These are phyloP conservation scores for Drosophila ironensis DNA, from an alignment of 1,140 invertebrate genomes.

Conservation along the genomic window DNA sequence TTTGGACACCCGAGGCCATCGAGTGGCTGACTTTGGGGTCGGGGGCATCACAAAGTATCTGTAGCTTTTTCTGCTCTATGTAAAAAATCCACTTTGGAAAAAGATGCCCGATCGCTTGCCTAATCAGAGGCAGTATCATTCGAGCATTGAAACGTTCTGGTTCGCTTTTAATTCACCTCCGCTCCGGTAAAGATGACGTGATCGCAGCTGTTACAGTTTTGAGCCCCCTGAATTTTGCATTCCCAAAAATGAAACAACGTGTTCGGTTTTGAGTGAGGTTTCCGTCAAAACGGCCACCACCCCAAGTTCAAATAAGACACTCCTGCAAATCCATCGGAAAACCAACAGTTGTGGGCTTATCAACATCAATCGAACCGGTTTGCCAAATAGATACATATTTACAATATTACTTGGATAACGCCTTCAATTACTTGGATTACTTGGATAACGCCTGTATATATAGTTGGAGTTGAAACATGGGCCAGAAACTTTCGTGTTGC, in stretches of 20 bases:
- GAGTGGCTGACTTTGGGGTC: slow-evolving; percentile 31
- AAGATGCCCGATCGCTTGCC: slow-evolving; percentile 8
- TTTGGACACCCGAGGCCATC: slow-evolving; percentile 41
- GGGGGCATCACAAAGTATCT: no score
- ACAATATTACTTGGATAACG: neutral
- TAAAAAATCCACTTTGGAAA: slow-evolving; percentile 4
- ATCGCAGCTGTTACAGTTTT: slow-evolving; percentile 33
- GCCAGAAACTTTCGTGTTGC: slow-evolving; percentile 18
- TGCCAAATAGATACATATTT: slow-evolving; percentile 6
- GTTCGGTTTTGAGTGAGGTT: slow-evolving; percentile 4
- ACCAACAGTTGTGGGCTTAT: slow-evolving; percentile 28
- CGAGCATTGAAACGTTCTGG: slow-evolving; percentile 15
- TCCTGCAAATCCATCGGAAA: slow-evolving; percentile 20
- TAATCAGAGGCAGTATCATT: slow-evolving; percentile 33
- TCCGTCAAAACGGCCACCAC: slow-evolving; percentile 3
- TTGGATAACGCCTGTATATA: neutral
- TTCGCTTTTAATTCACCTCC: slow-evolving; percentile 7
- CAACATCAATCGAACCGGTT: slow-evolving; percentile 27
- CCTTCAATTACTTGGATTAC: no score
- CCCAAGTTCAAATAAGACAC: slow-evolving; percentile 32
- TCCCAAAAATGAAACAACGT: slow-evolving; percentile 10
- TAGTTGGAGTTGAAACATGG: slow-evolving; percentile 11
- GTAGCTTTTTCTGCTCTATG: slow-evolving; percentile 9
- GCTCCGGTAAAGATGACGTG: slow-evolving; percentile 22
- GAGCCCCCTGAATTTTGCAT: slow-evolving; percentile 22